These are phyloP conservation scores for Campoletis sonorensis DNA, from an alignment of 1,140 invertebrate genomes.

Conservation along the genomic window DNA sequence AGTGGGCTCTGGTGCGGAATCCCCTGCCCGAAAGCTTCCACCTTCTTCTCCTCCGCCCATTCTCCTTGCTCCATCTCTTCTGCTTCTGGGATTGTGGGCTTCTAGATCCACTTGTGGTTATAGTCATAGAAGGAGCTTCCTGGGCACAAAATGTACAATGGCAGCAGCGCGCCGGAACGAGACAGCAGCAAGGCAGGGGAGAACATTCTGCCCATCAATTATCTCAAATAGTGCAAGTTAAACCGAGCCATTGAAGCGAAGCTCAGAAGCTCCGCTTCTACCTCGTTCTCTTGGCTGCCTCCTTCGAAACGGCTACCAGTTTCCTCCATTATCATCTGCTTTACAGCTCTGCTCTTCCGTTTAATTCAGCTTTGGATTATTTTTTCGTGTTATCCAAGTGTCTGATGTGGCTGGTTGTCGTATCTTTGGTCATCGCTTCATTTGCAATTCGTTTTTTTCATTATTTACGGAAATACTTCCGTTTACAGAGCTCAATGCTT, in stretches of 20 bases:
- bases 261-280: constrained; percentile 49
- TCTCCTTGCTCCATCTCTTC: constrained; percentile 9
- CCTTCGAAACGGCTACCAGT: not conserved
- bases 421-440: too few relatives aligned
- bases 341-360: constrained; percentile 18
- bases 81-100: not conserved
- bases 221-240: constrained; percentile 68
- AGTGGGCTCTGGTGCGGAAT: constrained; percentile 42
- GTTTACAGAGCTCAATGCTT: too few relatives aligned
- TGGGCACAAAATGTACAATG: constrained; percentile 22
- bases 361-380: too few relatives aligned
- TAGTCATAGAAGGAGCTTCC: constrained; percentile 26
- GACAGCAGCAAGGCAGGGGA: constrained; percentile 52
- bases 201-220: constrained; percentile 66
- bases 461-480: too few relatives aligned
- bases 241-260: constrained; percentile 65
- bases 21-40: constrained; percentile 3
- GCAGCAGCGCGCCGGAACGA: constrained; percentile 1
- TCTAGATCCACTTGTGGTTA: constrained; percentile 12
- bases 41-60: constrained; percentile 30
- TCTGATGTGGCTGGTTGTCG: too few relatives aligned
- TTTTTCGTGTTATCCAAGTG: too few relatives aligned
- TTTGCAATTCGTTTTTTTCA: too few relatives aligned
- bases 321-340: constrained; percentile 22
- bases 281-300: not conserved